Evolutionary conservation across 1,140 invertebrate genomes (phyloP).

Genomic region (Kradibia gibbosae): DNA sequence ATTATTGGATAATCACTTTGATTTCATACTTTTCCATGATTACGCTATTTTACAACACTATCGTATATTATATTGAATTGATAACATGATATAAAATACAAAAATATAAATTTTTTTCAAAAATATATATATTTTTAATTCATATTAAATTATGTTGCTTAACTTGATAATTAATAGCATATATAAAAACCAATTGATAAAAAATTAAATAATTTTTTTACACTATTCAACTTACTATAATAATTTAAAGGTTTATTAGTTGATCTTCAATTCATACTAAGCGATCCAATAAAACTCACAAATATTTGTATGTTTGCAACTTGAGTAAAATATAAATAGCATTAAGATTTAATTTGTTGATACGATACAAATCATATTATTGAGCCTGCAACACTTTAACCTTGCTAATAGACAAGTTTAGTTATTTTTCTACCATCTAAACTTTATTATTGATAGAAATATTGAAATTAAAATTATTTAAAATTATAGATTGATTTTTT

Average conservation of each 20-base stretch:
- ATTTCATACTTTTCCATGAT: no score
- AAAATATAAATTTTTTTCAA: background rate
- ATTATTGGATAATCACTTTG: no score
- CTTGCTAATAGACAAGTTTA: conserved; percentile 2
- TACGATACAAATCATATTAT: conserved; percentile 19
- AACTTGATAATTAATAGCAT: background rate
- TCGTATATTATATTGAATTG: background rate
- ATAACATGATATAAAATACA: background rate
- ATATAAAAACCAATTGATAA: background rate
- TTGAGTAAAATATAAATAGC: conserved; percentile 17
- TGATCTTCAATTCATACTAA: background rate
- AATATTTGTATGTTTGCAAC: background rate
- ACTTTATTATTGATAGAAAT: conserved; percentile 12
- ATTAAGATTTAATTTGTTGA: conserved; percentile 25
- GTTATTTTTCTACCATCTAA: background rate
- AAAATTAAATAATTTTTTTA: background rate
- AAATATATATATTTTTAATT: background rate
- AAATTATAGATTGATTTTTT: background rate
- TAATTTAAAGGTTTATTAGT: background rate
- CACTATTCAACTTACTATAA: background rate
- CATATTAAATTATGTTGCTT: background rate
- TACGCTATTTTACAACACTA: background rate
- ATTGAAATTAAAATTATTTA: background rate
- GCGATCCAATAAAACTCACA: background rate
- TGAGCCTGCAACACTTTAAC: background rate